Percentiles rank a stretch among this genome's conserved stretches.
phyloP scores from a whole-genome alignment of 2,797 vertebrate species.

The Tangara arthus region DNA sequence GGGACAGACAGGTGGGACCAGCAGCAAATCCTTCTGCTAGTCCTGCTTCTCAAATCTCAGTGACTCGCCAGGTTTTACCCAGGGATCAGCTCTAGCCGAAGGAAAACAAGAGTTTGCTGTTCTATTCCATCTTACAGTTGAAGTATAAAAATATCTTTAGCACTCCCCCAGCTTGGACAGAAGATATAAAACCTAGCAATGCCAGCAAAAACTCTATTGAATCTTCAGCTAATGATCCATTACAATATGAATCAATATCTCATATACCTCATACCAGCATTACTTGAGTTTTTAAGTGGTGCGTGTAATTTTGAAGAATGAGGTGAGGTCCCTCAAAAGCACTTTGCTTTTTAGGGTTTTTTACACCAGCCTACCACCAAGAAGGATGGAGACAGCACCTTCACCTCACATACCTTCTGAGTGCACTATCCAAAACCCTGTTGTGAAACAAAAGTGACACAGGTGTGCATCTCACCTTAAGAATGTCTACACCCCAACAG shows the following conservation, averaged over 20 bases:
- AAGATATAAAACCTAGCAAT: background rate
- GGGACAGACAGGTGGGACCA: background rate
- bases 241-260: background rate
- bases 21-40: background rate
- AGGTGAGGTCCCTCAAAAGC: background rate
- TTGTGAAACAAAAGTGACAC: background rate
- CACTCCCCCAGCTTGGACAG: background rate
- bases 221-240: background rate
- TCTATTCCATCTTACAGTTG: background rate
- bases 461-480: fast-evolving
- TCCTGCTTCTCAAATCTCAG: background rate
- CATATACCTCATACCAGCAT: background rate
- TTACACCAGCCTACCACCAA: background rate
- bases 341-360: background rate
- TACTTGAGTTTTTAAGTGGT: background rate
- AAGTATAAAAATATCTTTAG: background rate
- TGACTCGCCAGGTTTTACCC: background rate
- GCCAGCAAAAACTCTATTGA: background rate
- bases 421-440: background rate
- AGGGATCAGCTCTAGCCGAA: background rate
- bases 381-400: background rate
- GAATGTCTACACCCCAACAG: fast-evolving
- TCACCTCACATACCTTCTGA: background rate
- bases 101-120: background rate
- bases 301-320: background rate